Percentiles rank a stretch among this genome's conserved stretches.
phyloP scores from a whole-genome alignment of 2,888 invertebrate genomes.

The Eupithecia exiguata region DNA sequence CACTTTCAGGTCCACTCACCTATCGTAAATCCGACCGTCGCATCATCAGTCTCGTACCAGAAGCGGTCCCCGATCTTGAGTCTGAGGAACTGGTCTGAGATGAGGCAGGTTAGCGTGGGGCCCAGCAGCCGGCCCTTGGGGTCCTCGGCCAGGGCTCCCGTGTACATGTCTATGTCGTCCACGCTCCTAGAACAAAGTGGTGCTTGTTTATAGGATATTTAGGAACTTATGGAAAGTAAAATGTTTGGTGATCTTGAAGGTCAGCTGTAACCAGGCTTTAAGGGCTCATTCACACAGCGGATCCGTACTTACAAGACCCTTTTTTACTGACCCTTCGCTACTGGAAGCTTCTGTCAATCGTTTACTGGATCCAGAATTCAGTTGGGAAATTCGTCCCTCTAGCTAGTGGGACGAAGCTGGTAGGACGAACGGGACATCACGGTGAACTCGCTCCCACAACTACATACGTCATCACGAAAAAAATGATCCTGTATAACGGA shows the following conservation, averaged over 20 bases:
- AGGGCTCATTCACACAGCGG: too few species aligned
- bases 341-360: too few species aligned
- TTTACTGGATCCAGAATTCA: too few species aligned
- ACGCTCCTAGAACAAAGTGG: slow-evolving; percentile 74
- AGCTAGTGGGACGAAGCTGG: too few species aligned
- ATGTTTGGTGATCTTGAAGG: not conserved
- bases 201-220: not conserved
- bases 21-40: slow-evolving; percentile 86
- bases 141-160: slow-evolving; percentile 92
- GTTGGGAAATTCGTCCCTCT: too few species aligned
- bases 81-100: slow-evolving; percentile 93
- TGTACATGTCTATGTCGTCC: slow-evolving; percentile 94
- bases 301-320: too few species aligned
- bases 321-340: too few species aligned
- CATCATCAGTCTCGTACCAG: slow-evolving; percentile 92
- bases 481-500: too few species aligned
- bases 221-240: not conserved
- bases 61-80: slow-evolving; percentile 92
- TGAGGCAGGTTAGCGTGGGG: slow-evolving; percentile 92
- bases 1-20: slow-evolving; percentile 73
- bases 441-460: too few species aligned
- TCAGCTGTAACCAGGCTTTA: not conserved
- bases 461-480: too few species aligned
- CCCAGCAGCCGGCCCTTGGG: slow-evolving; percentile 91
- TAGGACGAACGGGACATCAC: too few species aligned